phyloP scores from a whole-genome alignment of 2,888 invertebrate genomes.

The Ophioninae sp. region DNA sequence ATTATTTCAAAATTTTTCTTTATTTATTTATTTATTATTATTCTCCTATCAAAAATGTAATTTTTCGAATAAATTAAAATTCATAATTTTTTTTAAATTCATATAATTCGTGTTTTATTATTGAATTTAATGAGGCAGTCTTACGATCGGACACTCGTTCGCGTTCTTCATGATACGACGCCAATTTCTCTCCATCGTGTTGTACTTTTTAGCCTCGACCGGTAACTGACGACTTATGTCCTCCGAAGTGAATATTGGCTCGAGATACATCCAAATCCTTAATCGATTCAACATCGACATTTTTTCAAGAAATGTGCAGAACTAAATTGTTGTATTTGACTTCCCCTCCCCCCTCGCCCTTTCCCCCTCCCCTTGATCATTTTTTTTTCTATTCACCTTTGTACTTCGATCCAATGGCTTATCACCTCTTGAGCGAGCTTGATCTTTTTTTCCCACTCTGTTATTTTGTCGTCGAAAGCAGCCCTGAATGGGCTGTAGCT shows the following conservation, averaged over 20 bases:
- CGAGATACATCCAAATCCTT: slow-evolving; percentile 91
- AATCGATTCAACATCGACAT: slow-evolving; percentile 1
- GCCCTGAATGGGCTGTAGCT: slow-evolving; percentile 90
- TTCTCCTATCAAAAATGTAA: too few species aligned
- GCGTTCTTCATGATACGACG: slow-evolving; percentile 88
- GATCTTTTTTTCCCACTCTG: slow-evolving; percentile 88
- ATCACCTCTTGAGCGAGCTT: slow-evolving; percentile 85
- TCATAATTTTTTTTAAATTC: too few species aligned
- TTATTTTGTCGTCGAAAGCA: slow-evolving; percentile 88
- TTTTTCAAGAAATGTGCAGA: background rate
- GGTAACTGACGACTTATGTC: slow-evolving; percentile 91
- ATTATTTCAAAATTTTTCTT: too few species aligned
- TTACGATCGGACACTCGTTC: slow-evolving; percentile 86
- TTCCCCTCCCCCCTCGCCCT: background rate
- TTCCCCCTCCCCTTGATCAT: background rate
- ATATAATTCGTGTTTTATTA: too few species aligned
- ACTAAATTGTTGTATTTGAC: background rate
- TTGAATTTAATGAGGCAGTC: slow-evolving; percentile 5
- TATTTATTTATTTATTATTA: too few species aligned
- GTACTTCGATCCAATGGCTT: slow-evolving; percentile 88
- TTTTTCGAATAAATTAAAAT: too few species aligned
- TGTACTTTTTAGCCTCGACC: slow-evolving; percentile 89
- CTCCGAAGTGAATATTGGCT: slow-evolving; percentile 91
- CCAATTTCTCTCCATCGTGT: slow-evolving; percentile 91
- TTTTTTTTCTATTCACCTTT: slow-evolving; percentile 82